Evolutionary conservation across 2,888 invertebrate species (phyloP).

Genomic region (Cerceris ruficornis): DNA sequence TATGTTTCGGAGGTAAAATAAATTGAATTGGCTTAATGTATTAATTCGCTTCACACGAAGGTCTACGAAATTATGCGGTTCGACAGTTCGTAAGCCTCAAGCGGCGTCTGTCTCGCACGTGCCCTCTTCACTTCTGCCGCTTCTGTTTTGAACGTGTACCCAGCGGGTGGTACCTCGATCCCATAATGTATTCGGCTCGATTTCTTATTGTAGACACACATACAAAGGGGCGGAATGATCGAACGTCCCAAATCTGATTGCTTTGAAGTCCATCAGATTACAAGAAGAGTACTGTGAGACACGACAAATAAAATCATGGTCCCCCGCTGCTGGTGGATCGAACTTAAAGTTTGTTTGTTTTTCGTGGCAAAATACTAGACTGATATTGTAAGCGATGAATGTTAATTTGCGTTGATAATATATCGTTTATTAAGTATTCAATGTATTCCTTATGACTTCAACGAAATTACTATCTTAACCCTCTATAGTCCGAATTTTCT

Average conservation of each 20-base stretch:
- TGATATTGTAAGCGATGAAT: too few species aligned
- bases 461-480: too few species aligned
- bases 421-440: too few species aligned
- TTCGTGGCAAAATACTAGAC: too few species aligned
- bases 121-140: conserved; percentile 70
- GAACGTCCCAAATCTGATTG: conserved; percentile 18
- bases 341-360: too few species aligned
- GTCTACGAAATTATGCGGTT: conserved; percentile 73
- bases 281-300: background rate
- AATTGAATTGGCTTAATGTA: conserved; percentile 63
- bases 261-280: conserved; percentile 40
- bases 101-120: conserved; percentile 73
- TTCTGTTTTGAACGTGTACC: conserved; percentile 76
- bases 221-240: background rate
- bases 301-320: background rate
- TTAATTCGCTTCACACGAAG: conserved; percentile 69
- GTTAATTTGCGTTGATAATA: too few species aligned
- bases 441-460: too few species aligned
- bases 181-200: conserved; percentile 56
- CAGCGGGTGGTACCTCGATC: conserved; percentile 63
- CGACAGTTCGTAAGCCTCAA: conserved; percentile 77
- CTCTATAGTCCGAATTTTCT: too few species aligned
- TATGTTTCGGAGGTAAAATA: background rate
- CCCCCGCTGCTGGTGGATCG: too few species aligned
- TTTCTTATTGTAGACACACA: conserved; percentile 61